phyloP scores from a whole-genome alignment of 2,113 vertebrate genomes.

The Semicossyphus pulcher region DNA sequence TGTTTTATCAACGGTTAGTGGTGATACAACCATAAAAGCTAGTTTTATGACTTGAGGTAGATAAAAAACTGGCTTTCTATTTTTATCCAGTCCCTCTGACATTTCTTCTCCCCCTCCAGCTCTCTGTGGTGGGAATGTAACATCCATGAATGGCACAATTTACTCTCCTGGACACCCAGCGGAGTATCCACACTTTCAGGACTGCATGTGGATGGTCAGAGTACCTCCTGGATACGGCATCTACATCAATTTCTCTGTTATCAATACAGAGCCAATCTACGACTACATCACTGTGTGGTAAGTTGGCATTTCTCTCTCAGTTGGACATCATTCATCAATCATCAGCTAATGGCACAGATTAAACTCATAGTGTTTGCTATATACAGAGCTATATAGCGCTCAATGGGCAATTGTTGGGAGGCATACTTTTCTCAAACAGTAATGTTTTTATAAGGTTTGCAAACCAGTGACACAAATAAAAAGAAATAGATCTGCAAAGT shows the following conservation, averaged over 20 bases:
- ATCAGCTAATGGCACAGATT: neutral
- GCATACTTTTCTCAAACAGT: too few relatives aligned
- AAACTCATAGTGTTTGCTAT: too few relatives aligned
- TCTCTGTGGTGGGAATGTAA: constrained; percentile 96
- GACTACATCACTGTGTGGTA: constrained; percentile 99
- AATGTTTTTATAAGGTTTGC: too few relatives aligned
- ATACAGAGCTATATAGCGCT: neutral
- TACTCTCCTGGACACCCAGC: constrained; percentile 97
- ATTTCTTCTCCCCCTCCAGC: constrained; percentile 77
- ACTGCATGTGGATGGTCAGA: constrained; percentile 95
- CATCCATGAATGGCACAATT: constrained; percentile 95
- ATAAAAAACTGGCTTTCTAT: constrained; percentile 42
- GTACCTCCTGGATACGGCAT: constrained; percentile 96
- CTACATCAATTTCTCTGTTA: constrained; percentile 95
- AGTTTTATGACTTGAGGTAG: constrained; percentile 50
- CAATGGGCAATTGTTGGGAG: too few relatives aligned
- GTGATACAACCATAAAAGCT: constrained; percentile 31
- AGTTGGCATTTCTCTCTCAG: constrained; percentile 58
- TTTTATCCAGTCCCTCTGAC: constrained; percentile 47
- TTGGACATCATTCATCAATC: constrained; percentile 15
- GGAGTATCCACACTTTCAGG: constrained; percentile 97
- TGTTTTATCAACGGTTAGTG: constrained; percentile 56
- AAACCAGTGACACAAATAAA: too few relatives aligned
- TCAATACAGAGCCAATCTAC: constrained; percentile 97
- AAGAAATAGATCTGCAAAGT: too few relatives aligned